phyloP scores from a whole-genome alignment of 1,140 invertebrate genomes.

The Anadara kagoshimensis region DNA sequence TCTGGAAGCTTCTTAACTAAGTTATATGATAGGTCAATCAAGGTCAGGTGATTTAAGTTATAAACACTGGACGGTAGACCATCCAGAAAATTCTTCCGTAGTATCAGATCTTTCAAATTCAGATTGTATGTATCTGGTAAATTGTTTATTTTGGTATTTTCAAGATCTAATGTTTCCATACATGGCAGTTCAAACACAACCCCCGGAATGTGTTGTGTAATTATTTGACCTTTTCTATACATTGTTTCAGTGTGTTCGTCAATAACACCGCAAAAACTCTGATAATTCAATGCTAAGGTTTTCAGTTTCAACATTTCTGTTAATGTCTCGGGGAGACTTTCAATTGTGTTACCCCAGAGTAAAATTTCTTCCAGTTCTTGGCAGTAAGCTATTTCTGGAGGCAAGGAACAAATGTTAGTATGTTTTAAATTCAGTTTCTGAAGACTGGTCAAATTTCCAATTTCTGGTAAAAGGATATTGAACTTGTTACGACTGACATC shows the following conservation, averaged over 20 bases:
- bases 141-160: conserved; percentile 71
- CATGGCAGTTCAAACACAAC: conserved; percentile 72
- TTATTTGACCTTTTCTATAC: conserved; percentile 70
- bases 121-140: conserved; percentile 65
- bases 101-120: conserved; percentile 64
- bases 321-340: conserved; percentile 71
- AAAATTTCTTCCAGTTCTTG: conserved; percentile 70
- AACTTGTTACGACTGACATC: conserved; percentile 72
- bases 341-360: conserved; percentile 72
- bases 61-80: conserved; percentile 63
- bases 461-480: conserved; percentile 66
- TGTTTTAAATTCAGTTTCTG: conserved; percentile 69
- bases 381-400: conserved; percentile 72
- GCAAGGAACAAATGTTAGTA: conserved; percentile 70
- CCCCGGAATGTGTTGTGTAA: conserved; percentile 71
- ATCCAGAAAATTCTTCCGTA: conserved; percentile 69
- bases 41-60: conserved; percentile 56
- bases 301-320: conserved; percentile 66
- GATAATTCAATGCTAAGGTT: conserved; percentile 67
- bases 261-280: conserved; percentile 66
- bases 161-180: conserved; percentile 67
- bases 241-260: conserved; percentile 70
- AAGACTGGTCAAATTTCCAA: conserved; percentile 69
- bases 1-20: conserved; percentile 59
- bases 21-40: conserved; percentile 71